Conservation (phyloP, 2,113 vertebrate genomes). For the Nerophis lumbriciformis region DNA sequence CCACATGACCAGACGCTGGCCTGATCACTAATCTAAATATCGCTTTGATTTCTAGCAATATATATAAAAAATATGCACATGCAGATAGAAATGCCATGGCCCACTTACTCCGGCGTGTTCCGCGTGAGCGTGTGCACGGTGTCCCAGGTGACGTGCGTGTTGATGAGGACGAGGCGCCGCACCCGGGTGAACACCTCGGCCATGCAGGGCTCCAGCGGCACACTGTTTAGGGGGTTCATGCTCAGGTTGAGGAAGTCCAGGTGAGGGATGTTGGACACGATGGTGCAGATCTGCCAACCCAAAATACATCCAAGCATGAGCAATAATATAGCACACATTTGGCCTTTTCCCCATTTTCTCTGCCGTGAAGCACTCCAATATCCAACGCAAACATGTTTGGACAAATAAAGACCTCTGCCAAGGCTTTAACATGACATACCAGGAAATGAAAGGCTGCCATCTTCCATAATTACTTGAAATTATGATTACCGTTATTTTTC, state of each 20-base stretch:
- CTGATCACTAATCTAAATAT: too few relatives aligned
- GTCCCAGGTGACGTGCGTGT: slow-evolving; percentile 93
- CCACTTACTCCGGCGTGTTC: slow-evolving; percentile 86
- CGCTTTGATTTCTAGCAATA: background rate
- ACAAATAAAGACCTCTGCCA: background rate
- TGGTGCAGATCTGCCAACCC: slow-evolving; percentile 85
- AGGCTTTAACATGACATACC: background rate
- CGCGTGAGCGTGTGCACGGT: slow-evolving; percentile 88
- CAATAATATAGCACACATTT: background rate
- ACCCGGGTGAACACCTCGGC: slow-evolving; percentile 84
- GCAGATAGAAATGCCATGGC: background rate
- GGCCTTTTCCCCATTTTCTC: background rate
- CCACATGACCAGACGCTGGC: too few relatives aligned
- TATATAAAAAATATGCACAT: background rate
- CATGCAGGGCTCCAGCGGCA: slow-evolving; percentile 78
- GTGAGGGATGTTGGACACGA: slow-evolving; percentile 91
- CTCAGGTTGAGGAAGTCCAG: slow-evolving; percentile 97
- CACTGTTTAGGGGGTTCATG: slow-evolving; percentile 89
- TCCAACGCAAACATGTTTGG: background rate
- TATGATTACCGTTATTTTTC: too few relatives aligned
- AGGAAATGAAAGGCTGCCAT: too few relatives aligned
- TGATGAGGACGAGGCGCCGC: slow-evolving; percentile 92
- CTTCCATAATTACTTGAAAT: too few relatives aligned
- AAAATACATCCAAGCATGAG: background rate
- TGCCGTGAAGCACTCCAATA: background rate